A percentile compares a stretch with the other conserved stretches of the same genome.
These are phyloP conservation scores for Epinotia demarniana DNA, from an alignment of 2,888 invertebrate genomes.

Conservation along the genomic window DNA sequence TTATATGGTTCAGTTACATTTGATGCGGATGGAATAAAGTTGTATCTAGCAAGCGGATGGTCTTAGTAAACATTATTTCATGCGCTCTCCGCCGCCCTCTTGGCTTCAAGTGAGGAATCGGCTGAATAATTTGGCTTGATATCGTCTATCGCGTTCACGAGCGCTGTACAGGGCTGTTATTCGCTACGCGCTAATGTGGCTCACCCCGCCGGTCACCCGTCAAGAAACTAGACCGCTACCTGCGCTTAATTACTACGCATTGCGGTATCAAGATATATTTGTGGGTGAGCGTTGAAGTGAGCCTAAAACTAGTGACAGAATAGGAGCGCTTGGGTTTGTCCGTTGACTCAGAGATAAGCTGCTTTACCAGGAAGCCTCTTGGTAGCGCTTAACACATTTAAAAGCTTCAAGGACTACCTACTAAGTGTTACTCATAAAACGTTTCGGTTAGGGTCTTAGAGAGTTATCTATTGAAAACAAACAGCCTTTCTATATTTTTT, in stretches of 20 bases:
- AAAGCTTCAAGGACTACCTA: background rate
- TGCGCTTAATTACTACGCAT: too few relatives aligned
- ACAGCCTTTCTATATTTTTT: background rate
- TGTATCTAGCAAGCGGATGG: background rate
- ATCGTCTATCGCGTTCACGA: conserved; percentile 23
- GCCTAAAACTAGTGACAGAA: too few relatives aligned
- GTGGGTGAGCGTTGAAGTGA: too few relatives aligned
- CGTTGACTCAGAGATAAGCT: conserved; percentile 28
- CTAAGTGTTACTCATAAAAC: too few relatives aligned
- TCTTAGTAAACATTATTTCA: conserved; percentile 8
- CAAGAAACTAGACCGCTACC: too few relatives aligned
- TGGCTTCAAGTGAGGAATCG: conserved; percentile 20
- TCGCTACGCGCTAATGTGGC: too few relatives aligned
- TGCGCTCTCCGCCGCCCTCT: background rate
- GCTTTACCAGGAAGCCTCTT: conserved; percentile 3
- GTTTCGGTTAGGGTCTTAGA: background rate
- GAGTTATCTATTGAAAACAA: background rate
- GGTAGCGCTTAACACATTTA: conserved; percentile 6
- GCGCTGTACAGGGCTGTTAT: background rate
- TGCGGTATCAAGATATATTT: too few relatives aligned
- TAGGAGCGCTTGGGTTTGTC: conserved; percentile 9
- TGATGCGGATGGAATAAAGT: conserved; percentile 6
- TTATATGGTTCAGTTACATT: conserved; percentile 23
- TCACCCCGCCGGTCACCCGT: too few relatives aligned
- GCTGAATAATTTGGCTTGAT: conserved; percentile 26